phyloP scores from a whole-genome alignment of 2,797 vertebrate genomes.

The Apogon talboti region DNA sequence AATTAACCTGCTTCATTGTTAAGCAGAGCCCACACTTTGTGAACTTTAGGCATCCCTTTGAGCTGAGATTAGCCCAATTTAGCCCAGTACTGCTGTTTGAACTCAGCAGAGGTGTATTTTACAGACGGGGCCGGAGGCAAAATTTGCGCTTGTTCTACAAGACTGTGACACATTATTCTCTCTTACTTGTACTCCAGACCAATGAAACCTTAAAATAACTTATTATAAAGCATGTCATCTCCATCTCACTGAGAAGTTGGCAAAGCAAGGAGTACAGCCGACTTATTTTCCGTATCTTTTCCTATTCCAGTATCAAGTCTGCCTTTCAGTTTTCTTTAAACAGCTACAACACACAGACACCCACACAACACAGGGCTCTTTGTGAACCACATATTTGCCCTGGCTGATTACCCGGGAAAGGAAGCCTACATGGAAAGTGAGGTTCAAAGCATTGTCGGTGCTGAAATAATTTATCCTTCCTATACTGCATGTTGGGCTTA shows the following conservation, averaged over 20 bases:
- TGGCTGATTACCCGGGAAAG: constrained; percentile 69
- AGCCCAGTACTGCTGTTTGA: constrained; percentile 71
- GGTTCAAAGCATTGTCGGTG: constrained; percentile 51
- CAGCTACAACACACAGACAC: constrained; percentile 24
- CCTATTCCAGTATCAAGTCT: constrained; percentile 66
- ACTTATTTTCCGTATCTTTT: constrained; percentile 54
- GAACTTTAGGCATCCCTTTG: constrained; percentile 80
- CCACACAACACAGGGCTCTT: constrained; percentile 52
- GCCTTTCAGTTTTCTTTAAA: constrained; percentile 64
- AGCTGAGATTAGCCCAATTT: constrained; percentile 80
- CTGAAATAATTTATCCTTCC: constrained; percentile 60
- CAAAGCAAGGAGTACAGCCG: constrained; percentile 39
- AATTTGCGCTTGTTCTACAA: constrained; percentile 69
- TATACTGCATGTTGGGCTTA: constrained; percentile 42
- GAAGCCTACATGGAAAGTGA: constrained; percentile 60
- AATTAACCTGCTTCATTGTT: constrained; percentile 79
- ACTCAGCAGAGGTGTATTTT: constrained; percentile 69
- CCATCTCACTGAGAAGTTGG: constrained; percentile 49
- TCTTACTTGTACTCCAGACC: constrained; percentile 50
- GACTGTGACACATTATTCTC: constrained; percentile 60
- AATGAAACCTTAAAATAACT: constrained; percentile 49
- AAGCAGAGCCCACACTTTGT: constrained; percentile 72
- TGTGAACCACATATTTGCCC: constrained; percentile 66
- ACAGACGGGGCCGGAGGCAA: constrained; percentile 62
- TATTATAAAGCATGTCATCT: constrained; percentile 61